Evolutionary conservation across 1,140 invertebrate species (phyloP), one percentile per base, ranked within the genome.

Genomic region (Papilio helenus): DNA sequence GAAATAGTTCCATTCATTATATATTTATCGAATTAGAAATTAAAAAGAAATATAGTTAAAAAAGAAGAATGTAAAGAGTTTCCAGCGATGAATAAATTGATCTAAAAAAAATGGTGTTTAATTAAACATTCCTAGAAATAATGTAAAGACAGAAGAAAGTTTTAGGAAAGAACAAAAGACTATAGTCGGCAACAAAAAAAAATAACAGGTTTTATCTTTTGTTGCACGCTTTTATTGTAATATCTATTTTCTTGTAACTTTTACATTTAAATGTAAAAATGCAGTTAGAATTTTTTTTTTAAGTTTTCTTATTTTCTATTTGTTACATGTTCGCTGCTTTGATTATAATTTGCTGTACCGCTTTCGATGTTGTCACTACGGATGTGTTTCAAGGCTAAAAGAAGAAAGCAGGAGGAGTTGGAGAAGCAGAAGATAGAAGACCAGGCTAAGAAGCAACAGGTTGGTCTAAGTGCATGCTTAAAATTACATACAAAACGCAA

Each of bases 391-490:
- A 95, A 98, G 97, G 97, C 97, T 88, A 97, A 97, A 88, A 96
- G 97, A 94, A 97, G 97, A 93, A 96, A 97, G 73, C 97, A 98
- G 90, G 97, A 98, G 95, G 97, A 98, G 92, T 91, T 97, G 81
- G 97, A 98, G 93, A 97, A 97, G 89, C 96, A 97, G 89, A 97
- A 97, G 93, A 96, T 97, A 86, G 97, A 98, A 94, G 97, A 98
- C 78, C 97, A 98, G 87, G 96, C 97, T 86, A 96, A 97, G 84
- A 97, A 97, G 93, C 97, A 97, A 95, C 97, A 98, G 97, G 97
- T 97, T 95, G 92, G 94, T 92, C 49, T 71, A 65, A 26, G 34
- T 58, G 18, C 23, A 68, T 72, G 16, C 29, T 16, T 78, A 18
- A 16, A 4, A 68, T 68, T 68, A 8, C 34, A 39, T 39, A 39